Evolutionary conservation across 2,797 vertebrate genomes (phyloP).

Genomic region (Coregonus ussuriensis): DNA sequence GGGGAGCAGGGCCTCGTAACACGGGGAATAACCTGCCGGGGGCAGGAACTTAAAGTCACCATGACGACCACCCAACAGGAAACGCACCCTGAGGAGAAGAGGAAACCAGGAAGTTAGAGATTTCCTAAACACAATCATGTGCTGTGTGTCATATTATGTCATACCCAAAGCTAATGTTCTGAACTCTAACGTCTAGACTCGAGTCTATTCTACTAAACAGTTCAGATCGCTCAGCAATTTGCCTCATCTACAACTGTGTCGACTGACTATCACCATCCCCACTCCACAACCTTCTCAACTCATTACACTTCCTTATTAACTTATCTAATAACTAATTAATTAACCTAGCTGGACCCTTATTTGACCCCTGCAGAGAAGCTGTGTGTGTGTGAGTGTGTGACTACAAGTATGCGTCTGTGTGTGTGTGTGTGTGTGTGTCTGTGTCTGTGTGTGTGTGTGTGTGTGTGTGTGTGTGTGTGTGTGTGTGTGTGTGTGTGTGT

Average conservation of each 20-base stretch:
- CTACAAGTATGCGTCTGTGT: background rate
- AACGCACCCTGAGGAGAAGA: slow-evolving; percentile 82
- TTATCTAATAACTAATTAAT: background rate
- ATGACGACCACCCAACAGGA: slow-evolving; percentile 94
- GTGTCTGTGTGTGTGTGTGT: too few species aligned
- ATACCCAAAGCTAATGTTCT: background rate
- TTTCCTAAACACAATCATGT: background rate
- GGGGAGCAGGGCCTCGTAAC: slow-evolving; percentile 94
- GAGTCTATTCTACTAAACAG: background rate
- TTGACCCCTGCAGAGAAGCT: background rate
- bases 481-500: too few species aligned
- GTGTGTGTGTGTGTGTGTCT: background rate
- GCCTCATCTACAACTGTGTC: background rate
- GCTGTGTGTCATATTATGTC: background rate
- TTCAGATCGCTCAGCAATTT: background rate
- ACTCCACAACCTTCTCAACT: background rate
- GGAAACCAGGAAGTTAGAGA: slow-evolving; percentile 1
- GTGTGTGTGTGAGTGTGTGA: background rate
- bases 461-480: too few species aligned
- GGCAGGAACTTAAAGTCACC: slow-evolving; percentile 99
- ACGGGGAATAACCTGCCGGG: slow-evolving; percentile 93
- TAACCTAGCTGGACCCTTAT: background rate
- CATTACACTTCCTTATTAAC: background rate
- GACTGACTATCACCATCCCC: background rate
- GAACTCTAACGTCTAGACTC: background rate